These are phyloP conservation scores for Zaprionus camerounensis DNA, from an alignment of 1,140 invertebrate species.

Conservation along the genomic window DNA sequence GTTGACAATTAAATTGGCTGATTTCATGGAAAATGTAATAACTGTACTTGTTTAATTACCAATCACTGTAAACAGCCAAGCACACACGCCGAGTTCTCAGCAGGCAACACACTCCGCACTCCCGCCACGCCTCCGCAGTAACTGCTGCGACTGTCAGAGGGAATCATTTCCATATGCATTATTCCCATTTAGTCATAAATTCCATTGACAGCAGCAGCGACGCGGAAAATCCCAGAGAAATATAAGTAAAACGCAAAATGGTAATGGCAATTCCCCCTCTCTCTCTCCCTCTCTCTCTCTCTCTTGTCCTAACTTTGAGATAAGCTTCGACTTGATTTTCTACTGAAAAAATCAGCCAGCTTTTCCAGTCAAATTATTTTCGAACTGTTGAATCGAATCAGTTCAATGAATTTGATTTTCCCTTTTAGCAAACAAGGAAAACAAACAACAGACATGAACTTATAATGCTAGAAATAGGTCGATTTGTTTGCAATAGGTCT, in stretches of 20 bases:
- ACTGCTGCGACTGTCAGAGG: conserved; percentile 15
- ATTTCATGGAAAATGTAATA: background rate
- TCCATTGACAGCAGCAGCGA: conserved; percentile 35
- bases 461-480: background rate
- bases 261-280: conserved; percentile 1
- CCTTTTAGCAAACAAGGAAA: no score
- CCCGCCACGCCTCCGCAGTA: background rate
- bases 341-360: background rate
- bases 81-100: background rate
- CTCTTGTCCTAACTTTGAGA: background rate
- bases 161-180: conserved; percentile 21
- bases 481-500: background rate
- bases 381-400: background rate
- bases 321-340: background rate
- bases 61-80: background rate
- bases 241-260: background rate
- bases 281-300: background rate
- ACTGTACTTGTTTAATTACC: background rate
- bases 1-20: background rate
- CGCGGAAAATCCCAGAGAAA: conserved; percentile 41
- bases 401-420: background rate
- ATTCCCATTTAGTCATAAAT: conserved; percentile 16
- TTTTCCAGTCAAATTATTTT: conserved; percentile 8
- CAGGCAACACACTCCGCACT: background rate
- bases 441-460: background rate